A percentile compares a stretch with the other conserved stretches of the same genome.
These are phyloP conservation scores for Hexactinellida sp. DNA, from an alignment of 37 sponge, comb jelly and placozoan species.

Conservation along the genomic window DNA sequence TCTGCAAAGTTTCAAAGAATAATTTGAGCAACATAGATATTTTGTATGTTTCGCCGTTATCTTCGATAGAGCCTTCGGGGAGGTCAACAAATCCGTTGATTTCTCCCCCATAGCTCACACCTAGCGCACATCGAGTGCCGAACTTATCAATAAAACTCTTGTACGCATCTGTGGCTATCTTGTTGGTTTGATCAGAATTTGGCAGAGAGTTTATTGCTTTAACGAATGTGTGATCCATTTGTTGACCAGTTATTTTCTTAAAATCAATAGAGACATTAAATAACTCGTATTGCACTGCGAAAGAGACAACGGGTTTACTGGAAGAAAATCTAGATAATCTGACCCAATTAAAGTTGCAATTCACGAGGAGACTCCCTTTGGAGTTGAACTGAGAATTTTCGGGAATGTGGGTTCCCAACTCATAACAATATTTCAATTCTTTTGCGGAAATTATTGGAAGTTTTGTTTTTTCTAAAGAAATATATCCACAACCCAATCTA, in stretches of 20 bases:
- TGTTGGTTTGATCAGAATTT: not conserved
- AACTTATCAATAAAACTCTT: not conserved
- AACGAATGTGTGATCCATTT: not conserved
- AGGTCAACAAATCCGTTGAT: not conserved
- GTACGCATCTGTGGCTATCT: not conserved
- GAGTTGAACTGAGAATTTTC: not conserved
- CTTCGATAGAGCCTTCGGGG: not conserved
- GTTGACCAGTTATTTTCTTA: not conserved
- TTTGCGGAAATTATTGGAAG: not conserved
- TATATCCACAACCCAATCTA: not conserved
- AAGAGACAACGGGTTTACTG: not conserved
- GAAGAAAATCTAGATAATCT: not conserved
- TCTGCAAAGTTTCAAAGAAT: not conserved
- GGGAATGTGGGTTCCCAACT: not conserved
- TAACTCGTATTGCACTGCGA: not conserved
- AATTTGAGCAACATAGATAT: not conserved
- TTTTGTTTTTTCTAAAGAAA: not conserved
- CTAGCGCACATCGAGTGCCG: not conserved
- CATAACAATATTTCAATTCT: conserved; percentile 5
- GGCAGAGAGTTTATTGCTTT: not conserved
- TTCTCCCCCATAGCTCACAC: not conserved
- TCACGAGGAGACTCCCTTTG: not conserved
- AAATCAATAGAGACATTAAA: not conserved
- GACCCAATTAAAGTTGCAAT: not conserved
- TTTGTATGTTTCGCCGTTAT: not conserved